Evolutionary conservation across 2,888 invertebrate genomes (phyloP).

Genomic region (Drosophila kambysellisi): DNA sequence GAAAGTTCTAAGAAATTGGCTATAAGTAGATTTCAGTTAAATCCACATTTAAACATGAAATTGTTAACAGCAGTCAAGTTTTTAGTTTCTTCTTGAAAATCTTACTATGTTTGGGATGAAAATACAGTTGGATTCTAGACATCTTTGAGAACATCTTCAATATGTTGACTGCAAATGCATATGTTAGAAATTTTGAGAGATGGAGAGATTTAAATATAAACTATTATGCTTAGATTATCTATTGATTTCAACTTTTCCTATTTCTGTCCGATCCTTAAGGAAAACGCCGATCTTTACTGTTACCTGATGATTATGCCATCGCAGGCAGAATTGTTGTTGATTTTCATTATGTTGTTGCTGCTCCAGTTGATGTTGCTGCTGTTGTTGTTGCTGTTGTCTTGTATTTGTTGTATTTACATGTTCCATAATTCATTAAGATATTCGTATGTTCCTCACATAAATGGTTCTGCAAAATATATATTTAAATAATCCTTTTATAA

Average conservation of each 20-base stretch:
- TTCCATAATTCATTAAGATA: slow-evolving; percentile 81
- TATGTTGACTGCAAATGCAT: not conserved
- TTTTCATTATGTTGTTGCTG: slow-evolving; percentile 79
- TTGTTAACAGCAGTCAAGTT: not conserved
- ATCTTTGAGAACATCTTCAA: not conserved
- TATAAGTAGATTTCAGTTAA: slow-evolving; percentile 8
- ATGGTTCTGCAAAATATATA: slow-evolving; percentile 46
- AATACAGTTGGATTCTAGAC: not conserved
- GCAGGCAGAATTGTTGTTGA: slow-evolving; percentile 91
- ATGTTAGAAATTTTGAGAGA: not conserved
- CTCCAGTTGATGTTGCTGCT: slow-evolving; percentile 65
- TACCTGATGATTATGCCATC: slow-evolving; percentile 94
- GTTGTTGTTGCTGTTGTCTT: slow-evolving; percentile 68
- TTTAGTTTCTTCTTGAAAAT: not conserved
- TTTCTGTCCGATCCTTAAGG: slow-evolving; percentile 58
- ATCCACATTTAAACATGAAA: not conserved
- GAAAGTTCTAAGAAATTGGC: not conserved
- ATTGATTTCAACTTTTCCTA: not conserved
- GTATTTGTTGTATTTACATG: slow-evolving; percentile 80
- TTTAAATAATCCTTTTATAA: slow-evolving; percentile 24
- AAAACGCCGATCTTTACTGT: slow-evolving; percentile 53
- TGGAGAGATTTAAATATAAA: not conserved
- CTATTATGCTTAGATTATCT: not conserved
- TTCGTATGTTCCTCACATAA: slow-evolving; percentile 49
- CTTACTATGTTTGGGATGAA: not conserved